Conservation (phyloP, 2,888 invertebrate species). For the Trissonchulus latispiculum region DNA sequence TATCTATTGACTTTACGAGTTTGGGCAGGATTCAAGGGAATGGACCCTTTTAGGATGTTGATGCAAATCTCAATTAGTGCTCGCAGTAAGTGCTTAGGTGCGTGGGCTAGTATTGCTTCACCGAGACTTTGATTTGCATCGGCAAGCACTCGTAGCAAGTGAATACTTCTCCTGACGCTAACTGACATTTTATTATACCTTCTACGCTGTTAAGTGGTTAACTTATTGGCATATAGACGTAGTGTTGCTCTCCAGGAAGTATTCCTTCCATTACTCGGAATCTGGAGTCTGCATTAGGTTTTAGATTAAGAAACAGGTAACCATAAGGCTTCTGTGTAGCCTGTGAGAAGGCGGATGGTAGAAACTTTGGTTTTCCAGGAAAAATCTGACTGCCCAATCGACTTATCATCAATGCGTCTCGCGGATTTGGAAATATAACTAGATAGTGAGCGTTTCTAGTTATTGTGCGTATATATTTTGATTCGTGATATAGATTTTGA, state of each 20-base stretch:
- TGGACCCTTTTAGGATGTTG: not conserved
- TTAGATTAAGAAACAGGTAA: slow-evolving; percentile 20
- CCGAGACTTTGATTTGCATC: not conserved
- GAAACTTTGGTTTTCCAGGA: slow-evolving; percentile 12
- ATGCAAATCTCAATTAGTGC: slow-evolving; percentile 7
- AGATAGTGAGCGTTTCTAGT: slow-evolving; percentile 18
- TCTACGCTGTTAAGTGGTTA: not conserved
- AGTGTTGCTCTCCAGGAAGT: slow-evolving; percentile 10
- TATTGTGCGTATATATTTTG: slow-evolving; percentile 9
- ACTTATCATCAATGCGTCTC: slow-evolving; percentile 6
- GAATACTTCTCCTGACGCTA: not conserved
- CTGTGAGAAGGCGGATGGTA: slow-evolving; percentile 13
- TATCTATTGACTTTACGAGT: too few species aligned
- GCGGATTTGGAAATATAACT: slow-evolving; percentile 18
- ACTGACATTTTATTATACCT: not conserved
- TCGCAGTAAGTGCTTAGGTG: not conserved
- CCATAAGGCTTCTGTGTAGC: slow-evolving; percentile 17
- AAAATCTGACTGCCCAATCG: slow-evolving; percentile 11
- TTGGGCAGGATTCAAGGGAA: not conserved
- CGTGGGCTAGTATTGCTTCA: not conserved
- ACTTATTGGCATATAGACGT: not conserved
- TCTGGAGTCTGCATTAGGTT: not conserved
- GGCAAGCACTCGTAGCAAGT: not conserved
- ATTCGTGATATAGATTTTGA: slow-evolving; percentile 18
- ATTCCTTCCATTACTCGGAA: slow-evolving; percentile 2